phyloP scores from a whole-genome alignment of 2,797 vertebrate genomes.

The Cryptoprocta ferox region DNA sequence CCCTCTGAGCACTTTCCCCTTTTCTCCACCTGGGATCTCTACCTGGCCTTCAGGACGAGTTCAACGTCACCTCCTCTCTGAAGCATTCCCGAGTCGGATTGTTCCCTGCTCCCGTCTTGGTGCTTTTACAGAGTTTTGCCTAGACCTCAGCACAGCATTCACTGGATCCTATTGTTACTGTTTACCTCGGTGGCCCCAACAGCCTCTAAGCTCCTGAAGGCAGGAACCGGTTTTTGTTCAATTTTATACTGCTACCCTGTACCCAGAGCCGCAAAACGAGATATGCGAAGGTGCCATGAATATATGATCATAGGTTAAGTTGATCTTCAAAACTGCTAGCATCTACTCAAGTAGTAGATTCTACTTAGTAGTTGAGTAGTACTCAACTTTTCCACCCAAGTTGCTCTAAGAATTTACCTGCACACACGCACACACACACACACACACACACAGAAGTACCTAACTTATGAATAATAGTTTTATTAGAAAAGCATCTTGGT shows the following conservation, averaged over 20 bases:
- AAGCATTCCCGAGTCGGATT: background rate
- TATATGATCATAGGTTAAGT: background rate
- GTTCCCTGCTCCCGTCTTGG: background rate
- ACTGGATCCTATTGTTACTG: background rate
- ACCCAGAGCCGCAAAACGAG: background rate
- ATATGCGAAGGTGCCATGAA: background rate
- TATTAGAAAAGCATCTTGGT: background rate
- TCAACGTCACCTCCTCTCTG: background rate
- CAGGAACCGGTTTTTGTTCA: background rate
- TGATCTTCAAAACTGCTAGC: constrained; percentile 41
- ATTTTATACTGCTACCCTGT: background rate
- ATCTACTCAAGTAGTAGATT: background rate
- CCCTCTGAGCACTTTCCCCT: background rate
- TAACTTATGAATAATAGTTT: constrained; percentile 11
- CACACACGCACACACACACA: background rate
- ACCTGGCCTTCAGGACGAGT: background rate
- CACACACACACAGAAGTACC: background rate
- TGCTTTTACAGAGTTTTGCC: background rate
- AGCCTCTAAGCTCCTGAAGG: background rate
- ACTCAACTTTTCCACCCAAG: background rate
- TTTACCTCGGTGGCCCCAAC: background rate
- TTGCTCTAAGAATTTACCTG: background rate
- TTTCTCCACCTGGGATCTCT: background rate
- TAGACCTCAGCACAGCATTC: background rate
- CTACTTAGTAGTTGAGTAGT: too few relatives aligned